phyloP scores from a whole-genome alignment of 2,113 vertebrate genomes.

The Nematolebias whitei region DNA sequence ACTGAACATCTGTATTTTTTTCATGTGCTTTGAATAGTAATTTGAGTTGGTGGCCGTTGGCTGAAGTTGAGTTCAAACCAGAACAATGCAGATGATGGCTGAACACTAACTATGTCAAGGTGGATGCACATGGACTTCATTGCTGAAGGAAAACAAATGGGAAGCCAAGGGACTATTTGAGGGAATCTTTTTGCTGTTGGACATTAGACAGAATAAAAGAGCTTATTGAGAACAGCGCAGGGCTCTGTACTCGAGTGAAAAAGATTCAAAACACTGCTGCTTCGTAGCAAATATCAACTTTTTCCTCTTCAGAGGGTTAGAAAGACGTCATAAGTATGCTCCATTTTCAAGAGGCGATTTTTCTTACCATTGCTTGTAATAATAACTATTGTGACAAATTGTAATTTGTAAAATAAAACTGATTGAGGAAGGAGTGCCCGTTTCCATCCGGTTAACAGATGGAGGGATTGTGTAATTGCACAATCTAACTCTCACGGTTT shows the following conservation, averaged over 20 bases:
- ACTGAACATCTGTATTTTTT: not conserved
- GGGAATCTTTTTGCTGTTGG: conserved; percentile 26
- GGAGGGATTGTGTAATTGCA: conserved; percentile 47
- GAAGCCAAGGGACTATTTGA: conserved; percentile 59
- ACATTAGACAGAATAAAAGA: conserved; percentile 7
- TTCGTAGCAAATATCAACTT: conserved; percentile 27
- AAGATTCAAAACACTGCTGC: conserved; percentile 6
- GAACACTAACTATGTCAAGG: conserved; percentile 1
- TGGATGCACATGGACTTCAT: conserved; percentile 20
- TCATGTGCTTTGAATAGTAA: not conserved
- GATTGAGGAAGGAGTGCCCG: not conserved
- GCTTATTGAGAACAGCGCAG: conserved; percentile 32
- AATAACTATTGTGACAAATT: conserved; percentile 24
- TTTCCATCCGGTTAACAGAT: conserved; percentile 33
- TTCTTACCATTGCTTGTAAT: conserved; percentile 24
- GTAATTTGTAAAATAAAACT: conserved; percentile 31
- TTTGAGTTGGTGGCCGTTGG: not conserved
- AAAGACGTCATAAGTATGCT: conserved; percentile 4
- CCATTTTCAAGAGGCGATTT: not conserved
- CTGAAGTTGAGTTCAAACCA: conserved; percentile 11
- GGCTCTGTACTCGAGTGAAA: conserved; percentile 28
- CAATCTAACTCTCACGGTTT: conserved; percentile 9
- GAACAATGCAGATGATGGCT: not conserved
- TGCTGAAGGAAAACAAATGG: conserved; percentile 36
- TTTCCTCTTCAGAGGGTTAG: not conserved